A percentile compares a stretch with the other conserved stretches of the same genome.
Evolutionary conservation across 2,797 vertebrate species (phyloP).

Genomic region (Ciconia nigra): DNA sequence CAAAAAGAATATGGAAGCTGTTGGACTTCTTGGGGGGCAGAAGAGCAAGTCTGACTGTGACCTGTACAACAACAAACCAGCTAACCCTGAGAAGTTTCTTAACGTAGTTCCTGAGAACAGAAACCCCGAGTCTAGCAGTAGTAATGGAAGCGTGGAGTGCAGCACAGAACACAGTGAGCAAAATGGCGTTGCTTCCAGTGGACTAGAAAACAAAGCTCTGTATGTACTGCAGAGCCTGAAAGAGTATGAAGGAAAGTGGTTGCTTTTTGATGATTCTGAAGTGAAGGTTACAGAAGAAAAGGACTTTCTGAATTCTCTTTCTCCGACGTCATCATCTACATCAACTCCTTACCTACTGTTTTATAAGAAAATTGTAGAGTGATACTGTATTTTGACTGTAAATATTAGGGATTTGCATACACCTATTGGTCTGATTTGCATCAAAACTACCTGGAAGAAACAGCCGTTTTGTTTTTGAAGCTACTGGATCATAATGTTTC

Average conservation of each 20-base stretch:
- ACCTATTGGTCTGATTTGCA: constrained; percentile 25
- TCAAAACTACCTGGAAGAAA: constrained; percentile 42
- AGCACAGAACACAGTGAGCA: not conserved
- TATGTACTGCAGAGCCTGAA: constrained; percentile 77
- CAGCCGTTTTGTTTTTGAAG: constrained; percentile 63
- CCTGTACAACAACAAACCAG: constrained; percentile 75
- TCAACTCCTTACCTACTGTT: constrained; percentile 97
- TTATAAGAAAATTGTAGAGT: constrained; percentile 86
- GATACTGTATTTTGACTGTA: constrained; percentile 68
- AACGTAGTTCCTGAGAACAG: constrained; percentile 58
- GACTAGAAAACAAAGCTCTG: constrained; percentile 65
- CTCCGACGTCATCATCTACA: constrained; percentile 85
- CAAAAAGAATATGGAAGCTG: constrained; percentile 86
- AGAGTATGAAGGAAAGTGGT: constrained; percentile 93
- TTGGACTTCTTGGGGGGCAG: constrained; percentile 93
- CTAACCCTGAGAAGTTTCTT: constrained; percentile 77
- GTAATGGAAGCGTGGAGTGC: constrained; percentile 9
- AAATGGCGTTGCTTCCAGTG: not conserved
- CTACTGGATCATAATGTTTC: constrained; percentile 51
- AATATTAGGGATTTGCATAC: constrained; percentile 58
- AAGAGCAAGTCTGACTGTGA: constrained; percentile 87
- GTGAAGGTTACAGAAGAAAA: constrained; percentile 92
- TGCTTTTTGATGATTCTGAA: constrained; percentile 96
- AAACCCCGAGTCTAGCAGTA: constrained; percentile 52
- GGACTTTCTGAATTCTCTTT: constrained; percentile 90